Evolutionary conservation across 2,888 invertebrate species (phyloP).

Genomic region (Pammene fasciana): DNA sequence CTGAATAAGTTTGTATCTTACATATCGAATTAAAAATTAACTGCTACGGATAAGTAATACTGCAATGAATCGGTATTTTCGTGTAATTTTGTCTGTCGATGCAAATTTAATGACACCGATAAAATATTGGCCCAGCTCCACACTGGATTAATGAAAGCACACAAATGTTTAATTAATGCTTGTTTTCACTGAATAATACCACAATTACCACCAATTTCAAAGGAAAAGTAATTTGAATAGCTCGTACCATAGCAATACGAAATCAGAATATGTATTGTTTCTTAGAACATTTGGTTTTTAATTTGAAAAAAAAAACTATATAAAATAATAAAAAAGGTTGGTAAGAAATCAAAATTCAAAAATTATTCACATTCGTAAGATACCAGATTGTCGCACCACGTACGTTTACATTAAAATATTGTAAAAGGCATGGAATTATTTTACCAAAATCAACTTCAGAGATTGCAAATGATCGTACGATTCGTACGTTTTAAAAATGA

Average conservation of each 20-base stretch:
- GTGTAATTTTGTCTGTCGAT: slow-evolving; percentile 34
- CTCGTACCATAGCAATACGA: not conserved
- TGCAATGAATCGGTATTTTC: slow-evolving; percentile 14
- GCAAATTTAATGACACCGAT: slow-evolving; percentile 38
- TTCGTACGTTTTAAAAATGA: no score
- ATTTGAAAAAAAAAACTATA: no score
- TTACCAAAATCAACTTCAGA: no score
- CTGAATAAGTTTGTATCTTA: not conserved
- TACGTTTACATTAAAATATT: no score
- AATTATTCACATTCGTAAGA: no score
- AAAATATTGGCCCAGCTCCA: slow-evolving; percentile 40
- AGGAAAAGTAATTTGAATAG: slow-evolving; percentile 20
- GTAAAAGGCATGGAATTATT: no score
- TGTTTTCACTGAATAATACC: slow-evolving; percentile 48
- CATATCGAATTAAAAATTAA: slow-evolving; percentile 13
- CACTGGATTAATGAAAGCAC: slow-evolving; percentile 50
- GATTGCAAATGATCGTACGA: no score
- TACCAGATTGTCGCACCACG: no score
- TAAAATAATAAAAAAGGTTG: no score
- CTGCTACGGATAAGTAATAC: not conserved
- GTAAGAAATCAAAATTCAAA: no score
- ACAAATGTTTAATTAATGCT: slow-evolving; percentile 59
- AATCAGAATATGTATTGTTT: not conserved
- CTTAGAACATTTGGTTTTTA: no score
- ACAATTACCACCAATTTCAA: slow-evolving; percentile 34